These are phyloP conservation scores for Brenthis hecate DNA, from an alignment of 2,888 invertebrate species.

Conservation along the genomic window DNA sequence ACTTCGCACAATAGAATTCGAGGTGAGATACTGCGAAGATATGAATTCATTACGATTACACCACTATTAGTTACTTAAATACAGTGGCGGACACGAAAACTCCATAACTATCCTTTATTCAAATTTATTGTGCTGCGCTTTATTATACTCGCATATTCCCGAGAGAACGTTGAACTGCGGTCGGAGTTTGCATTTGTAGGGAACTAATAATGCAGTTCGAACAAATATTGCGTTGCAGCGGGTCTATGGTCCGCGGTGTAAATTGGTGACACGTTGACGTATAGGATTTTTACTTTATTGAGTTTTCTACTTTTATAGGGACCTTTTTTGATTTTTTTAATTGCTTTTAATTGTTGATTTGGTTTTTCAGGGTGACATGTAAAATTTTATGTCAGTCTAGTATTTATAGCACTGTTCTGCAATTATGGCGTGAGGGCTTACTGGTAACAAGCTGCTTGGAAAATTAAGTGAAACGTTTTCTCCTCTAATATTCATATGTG, in stretches of 20 bases:
- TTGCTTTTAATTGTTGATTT: not conserved
- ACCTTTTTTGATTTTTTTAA: not conserved
- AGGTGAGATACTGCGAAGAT: not conserved
- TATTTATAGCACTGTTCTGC: too few species aligned
- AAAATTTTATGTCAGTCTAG: not conserved
- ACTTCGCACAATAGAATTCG: not conserved
- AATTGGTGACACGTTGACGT: conserved; percentile 40
- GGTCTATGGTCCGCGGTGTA: conserved; percentile 51
- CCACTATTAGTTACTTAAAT: conserved; percentile 61
- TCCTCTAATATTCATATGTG: too few species aligned
- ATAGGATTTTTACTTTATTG: conserved; percentile 22
- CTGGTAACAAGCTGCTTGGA: too few species aligned
- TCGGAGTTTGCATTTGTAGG: conserved; percentile 53
- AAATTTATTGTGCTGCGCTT: conserved; percentile 75
- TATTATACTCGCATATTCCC: conserved; percentile 61
- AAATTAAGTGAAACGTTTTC: too few species aligned
- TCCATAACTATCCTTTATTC: conserved; percentile 78
- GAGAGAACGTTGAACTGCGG: conserved; percentile 58
- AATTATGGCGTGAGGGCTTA: too few species aligned
- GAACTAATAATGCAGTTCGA: conserved; percentile 58
- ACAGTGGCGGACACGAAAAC: conserved; percentile 67
- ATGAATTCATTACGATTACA: conserved; percentile 26
- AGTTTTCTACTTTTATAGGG: conserved; percentile 1
- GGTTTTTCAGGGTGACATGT: not conserved
- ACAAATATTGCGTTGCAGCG: conserved; percentile 34